Conservation (phyloP, 2,113 vertebrate genomes). For the Eubucco bourcierii region DNA sequence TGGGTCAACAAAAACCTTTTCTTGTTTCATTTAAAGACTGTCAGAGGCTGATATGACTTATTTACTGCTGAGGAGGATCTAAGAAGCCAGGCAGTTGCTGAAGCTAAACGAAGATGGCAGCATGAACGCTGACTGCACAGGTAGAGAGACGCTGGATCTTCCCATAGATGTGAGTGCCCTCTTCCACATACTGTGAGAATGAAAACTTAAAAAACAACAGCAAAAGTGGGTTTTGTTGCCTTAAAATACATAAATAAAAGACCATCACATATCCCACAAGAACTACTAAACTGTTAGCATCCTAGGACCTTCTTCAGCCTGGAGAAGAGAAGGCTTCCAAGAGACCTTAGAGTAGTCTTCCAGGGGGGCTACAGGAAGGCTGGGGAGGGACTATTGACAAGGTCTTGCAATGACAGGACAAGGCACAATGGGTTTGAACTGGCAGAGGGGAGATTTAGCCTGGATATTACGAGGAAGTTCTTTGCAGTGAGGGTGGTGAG, state of each 20-base stretch:
- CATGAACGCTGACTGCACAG: background rate
- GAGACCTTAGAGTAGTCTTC: too few relatives aligned
- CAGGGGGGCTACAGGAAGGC: too few relatives aligned
- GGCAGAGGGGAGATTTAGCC: too few relatives aligned
- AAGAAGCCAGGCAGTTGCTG: background rate
- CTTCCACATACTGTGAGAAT: background rate
- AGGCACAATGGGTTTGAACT: too few relatives aligned
- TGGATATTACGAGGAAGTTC: too few relatives aligned
- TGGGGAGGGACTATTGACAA: too few relatives aligned
- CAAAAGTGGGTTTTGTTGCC: too few relatives aligned
- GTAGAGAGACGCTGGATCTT: background rate
- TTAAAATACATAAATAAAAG: background rate
- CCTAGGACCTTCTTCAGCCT: background rate
- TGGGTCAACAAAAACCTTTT: background rate
- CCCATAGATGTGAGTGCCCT: background rate
- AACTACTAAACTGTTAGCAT: background rate
- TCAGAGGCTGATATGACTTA: background rate
- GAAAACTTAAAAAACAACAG: background rate
- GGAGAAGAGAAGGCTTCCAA: too few relatives aligned
- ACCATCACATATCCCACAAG: background rate
- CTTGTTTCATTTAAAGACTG: background rate
- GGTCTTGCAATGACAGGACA: too few relatives aligned
- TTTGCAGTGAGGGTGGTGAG: too few relatives aligned
- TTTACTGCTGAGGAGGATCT: background rate
- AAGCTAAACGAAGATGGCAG: background rate